A percentile compares a stretch with the other conserved stretches of the same genome.
phyloP scores from a whole-genome alignment of 2,888 invertebrate genomes.

The Dryomyza anilis region DNA sequence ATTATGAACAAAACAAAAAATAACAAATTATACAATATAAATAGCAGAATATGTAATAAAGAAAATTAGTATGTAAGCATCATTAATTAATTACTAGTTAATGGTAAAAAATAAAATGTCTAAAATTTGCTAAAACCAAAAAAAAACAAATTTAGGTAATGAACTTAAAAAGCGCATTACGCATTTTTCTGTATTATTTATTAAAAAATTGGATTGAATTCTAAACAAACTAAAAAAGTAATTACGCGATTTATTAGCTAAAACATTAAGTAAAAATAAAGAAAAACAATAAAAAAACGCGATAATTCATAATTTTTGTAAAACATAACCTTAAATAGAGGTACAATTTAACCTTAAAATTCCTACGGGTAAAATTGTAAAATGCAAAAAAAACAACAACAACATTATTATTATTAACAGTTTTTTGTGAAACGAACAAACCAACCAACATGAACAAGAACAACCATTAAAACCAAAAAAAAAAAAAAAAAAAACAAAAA shows the following conservation, averaged over 20 bases:
- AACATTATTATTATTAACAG: too few relatives aligned
- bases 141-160: neutral
- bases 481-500: neutral
- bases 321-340: neutral
- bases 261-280: neutral
- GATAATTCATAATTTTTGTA: constrained; percentile 11
- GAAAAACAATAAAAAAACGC: neutral
- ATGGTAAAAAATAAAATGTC: neutral
- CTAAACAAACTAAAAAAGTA: too few relatives aligned
- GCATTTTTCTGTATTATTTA: constrained; percentile 1
- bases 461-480: neutral
- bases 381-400: neutral
- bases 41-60: neutral
- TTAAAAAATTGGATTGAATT: neutral
- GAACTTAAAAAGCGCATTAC: neutral
- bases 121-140: constrained; percentile 1
- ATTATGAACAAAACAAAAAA: neutral
- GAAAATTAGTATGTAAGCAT: constrained; percentile 4
- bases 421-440: too few relatives aligned
- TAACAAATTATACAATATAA: neutral
- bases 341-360: constrained; percentile 14
- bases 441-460: too few relatives aligned
- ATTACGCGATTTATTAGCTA: constrained; percentile 16
- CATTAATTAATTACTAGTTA: neutral
- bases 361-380: constrained; percentile 13